phyloP scores from a whole-genome alignment of 2,113 vertebrate genomes.

The Dasyurus viverrinus region DNA sequence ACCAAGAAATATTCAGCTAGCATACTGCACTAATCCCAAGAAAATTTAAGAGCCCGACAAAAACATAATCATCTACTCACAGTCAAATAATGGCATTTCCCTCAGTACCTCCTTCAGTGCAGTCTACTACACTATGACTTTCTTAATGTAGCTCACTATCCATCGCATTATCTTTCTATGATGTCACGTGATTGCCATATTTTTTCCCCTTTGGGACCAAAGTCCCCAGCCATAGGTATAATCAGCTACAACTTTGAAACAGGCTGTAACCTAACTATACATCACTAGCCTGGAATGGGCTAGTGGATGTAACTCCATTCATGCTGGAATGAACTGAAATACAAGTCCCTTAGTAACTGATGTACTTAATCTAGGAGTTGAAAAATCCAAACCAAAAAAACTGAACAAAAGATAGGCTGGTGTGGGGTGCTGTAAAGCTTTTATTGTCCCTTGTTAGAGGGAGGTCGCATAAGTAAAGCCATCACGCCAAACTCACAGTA shows the following conservation, averaged over 20 bases:
- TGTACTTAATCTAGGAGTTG: constrained; percentile 55
- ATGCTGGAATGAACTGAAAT: constrained; percentile 66
- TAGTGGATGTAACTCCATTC: constrained; percentile 72
- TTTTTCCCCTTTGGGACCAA: not conserved
- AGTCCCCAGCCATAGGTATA: not conserved
- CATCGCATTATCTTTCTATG: not conserved
- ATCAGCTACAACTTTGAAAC: constrained; percentile 60
- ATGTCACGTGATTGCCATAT: not conserved
- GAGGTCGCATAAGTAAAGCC: constrained; percentile 34
- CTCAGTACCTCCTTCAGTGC: not conserved
- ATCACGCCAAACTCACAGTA: not conserved
- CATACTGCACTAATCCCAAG: not conserved
- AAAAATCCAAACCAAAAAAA: constrained; percentile 14
- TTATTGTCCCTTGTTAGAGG: constrained; percentile 44
- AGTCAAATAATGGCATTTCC: not conserved
- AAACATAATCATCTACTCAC: not conserved
- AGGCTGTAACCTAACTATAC: constrained; percentile 69
- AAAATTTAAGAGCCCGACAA: not conserved
- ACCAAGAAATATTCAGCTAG: not conserved
- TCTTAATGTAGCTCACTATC: not conserved
- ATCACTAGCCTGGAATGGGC: constrained; percentile 68
- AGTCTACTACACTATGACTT: not conserved
- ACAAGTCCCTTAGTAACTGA: constrained; percentile 50
- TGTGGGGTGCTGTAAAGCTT: constrained; percentile 14
- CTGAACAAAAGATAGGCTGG: not conserved